Conservation (phyloP, 2,888 invertebrate species). For the Epistrophe eligans region DNA sequence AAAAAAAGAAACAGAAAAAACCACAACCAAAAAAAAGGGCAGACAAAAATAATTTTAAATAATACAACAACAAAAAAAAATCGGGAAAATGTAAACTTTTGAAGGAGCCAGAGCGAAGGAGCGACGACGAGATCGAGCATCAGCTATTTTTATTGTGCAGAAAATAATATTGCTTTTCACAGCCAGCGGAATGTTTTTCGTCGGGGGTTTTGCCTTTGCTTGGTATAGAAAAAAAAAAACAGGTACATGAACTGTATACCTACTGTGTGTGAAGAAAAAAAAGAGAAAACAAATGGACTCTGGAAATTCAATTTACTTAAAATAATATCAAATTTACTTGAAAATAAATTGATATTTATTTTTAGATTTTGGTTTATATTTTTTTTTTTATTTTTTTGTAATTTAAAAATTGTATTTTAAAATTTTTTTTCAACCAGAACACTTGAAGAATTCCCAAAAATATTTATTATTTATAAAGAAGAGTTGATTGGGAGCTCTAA, state of each 20-base stretch:
- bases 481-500: background rate
- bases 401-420: background rate
- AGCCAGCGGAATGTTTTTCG: background rate
- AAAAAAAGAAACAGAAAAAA: background rate
- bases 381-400: background rate
- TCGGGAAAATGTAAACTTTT: conserved; percentile 10
- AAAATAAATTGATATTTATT: conserved; percentile 10
- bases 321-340: conserved; percentile 32
- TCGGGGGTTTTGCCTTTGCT: background rate
- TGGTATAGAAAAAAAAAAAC: background rate
- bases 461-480: background rate
- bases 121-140: background rate
- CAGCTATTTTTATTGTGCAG: conserved; percentile 44
- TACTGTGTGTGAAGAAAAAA: background rate
- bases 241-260: background rate
- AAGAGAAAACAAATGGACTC: conserved; percentile 28
- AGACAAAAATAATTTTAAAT: conserved; percentile 9
- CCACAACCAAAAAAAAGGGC: background rate
- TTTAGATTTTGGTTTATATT: background rate
- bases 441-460: background rate
- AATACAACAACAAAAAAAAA: conserved; percentile 3
- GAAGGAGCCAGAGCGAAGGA: conserved; percentile 34
- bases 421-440: background rate
- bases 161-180: conserved; percentile 45
- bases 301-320: conserved; percentile 50